Base-by-base conservation (phyloP, 2,797 vertebrate species). In the Alca torda region DNA sequence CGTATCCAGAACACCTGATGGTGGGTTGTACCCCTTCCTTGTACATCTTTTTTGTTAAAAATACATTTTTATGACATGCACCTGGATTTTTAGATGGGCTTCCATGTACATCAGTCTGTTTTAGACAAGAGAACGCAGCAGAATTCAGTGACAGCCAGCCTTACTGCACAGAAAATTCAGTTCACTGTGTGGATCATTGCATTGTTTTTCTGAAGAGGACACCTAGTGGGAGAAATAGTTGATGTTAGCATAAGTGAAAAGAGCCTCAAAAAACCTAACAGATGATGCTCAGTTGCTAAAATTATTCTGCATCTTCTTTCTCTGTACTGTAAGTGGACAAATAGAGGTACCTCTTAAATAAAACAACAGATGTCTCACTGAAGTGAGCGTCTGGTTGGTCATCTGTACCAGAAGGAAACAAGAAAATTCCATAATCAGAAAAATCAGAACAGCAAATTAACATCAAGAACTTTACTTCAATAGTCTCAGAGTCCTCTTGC, bases 171-270 rank as follows among this genome's bases (percentile, higher is more conserved):
- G 35, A 89, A 91, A 83, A 77, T 64, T 56, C 20, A 61, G 16
- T 65, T 83, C n/a, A 5, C 51, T 83, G 56, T 89, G 64, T 68
- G 79, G 33, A 46, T 79, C 16, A 10, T 12, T 43, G 30, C 37
- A 23, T 43, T 90, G 51, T 73, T 96, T 91, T 92, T 84, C 60
- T 92, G 61, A 92, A 91, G 84, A 87, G 82, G 89, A 85, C 84
- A 88, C 57, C 84, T 95, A 90, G 69, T 90, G 91, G 87, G 64
- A 87, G 65, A 91, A 93, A 68, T 72, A 81, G 57, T 26, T 59
- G 51, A 59, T 92, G 31, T 35, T 79, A 57, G 18, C 2, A 0
- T 60, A 33, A 85, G 45, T 73, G 37, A 84, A 1, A 56, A 82
- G 64, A 93, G 46, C 48, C 15, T 90, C 37, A 85, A 18, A 65